Evolutionary conservation across 2,113 vertebrate species (phyloP), one percentile per base, ranked within the genome.

Genomic region (Rhinopomastus cyanomelas): DNA sequence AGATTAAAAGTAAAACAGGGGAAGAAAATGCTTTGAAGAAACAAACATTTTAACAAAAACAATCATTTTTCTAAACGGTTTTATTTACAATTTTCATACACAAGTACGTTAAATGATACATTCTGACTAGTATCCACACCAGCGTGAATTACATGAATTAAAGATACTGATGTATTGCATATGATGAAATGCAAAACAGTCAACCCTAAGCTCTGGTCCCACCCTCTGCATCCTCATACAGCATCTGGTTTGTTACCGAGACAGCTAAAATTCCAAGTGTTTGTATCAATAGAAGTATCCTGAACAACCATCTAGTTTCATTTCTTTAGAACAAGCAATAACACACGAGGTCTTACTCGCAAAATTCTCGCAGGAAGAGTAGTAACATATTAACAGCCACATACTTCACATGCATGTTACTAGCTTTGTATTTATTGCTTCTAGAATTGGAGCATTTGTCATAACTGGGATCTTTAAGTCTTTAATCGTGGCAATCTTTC

Each of bases 61-160:
- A 96, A 96, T 95, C 65, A 96, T 95, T 96, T 97, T 95, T 97
- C 96, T 97, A 95, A 88, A 97, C 53, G 72, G 62, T 94, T 97
- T 97, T 97, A 97, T 97, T 94, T 96, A 96, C 95, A 97, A 89
- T 93, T 97, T 97, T 94, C 94, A 97, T 92, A 96, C 81, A 96
- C 92, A 96, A 85, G 84, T 95, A 88, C 0, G 61, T 94, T 91
- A 91, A 88, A 96, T 89, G 74, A 96, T 97, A 97, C 96, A 97
- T 93, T 94, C 93, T 95, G 95, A 81, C 97, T 97, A 96, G 90
- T 66, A 93, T 65, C 89, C 96, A 94, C 88, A 97, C 93, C 82
- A 96, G 92, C 48, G 85, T 91, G 85, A 92, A 88, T 91, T 95
- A 95, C 95, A 95, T n/a, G 61, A 69, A 83, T 94, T 94, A 94